Percentiles rank a stretch among this genome's conserved stretches.
Evolutionary conservation across 2,888 invertebrate genomes (phyloP).

Genomic region (Thyatira batis): DNA sequence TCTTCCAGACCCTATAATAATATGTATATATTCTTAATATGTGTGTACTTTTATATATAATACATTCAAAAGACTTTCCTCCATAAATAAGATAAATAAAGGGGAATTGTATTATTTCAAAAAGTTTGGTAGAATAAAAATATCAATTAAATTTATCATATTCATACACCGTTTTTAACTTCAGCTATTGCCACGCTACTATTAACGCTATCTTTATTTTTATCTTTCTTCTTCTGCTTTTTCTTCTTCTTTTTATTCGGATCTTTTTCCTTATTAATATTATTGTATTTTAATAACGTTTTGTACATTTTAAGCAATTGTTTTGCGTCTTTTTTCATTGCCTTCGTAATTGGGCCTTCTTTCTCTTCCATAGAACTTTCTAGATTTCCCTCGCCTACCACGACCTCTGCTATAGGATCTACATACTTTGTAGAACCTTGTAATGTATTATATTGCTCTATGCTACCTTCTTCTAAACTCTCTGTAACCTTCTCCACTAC

Average conservation of each 20-base stretch:
- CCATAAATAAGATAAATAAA: too few relatives aligned
- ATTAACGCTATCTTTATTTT: constrained; percentile 10
- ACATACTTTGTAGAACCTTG: constrained; percentile 65
- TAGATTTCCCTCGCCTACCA: constrained; percentile 14
- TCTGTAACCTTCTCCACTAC: constrained; percentile 17
- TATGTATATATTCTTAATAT: too few relatives aligned
- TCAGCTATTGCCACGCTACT: not conserved
- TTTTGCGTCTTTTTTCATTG: constrained; percentile 74
- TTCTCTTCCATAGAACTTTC: constrained; percentile 14
- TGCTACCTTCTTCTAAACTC: constrained; percentile 68
- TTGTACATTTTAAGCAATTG: constrained; percentile 76
- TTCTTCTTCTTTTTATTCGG: constrained; percentile 64
- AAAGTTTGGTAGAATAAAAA: too few relatives aligned
- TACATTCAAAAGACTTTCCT: too few relatives aligned
- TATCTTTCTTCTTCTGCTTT: constrained; percentile 38
- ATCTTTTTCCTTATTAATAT: constrained; percentile 53
- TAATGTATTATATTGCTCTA: constrained; percentile 80
- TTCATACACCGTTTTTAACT: not conserved
- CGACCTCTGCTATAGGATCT: constrained; percentile 46
- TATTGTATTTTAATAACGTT: constrained; percentile 67
- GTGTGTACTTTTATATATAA: too few relatives aligned
- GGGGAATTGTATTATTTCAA: too few relatives aligned
- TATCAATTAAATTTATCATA: too few relatives aligned
- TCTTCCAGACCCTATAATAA: too few relatives aligned
- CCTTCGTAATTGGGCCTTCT: constrained; percentile 28